Evolutionary conservation across 2,797 vertebrate species (phyloP).

Genomic region (Orientallactaga sibirica): DNA sequence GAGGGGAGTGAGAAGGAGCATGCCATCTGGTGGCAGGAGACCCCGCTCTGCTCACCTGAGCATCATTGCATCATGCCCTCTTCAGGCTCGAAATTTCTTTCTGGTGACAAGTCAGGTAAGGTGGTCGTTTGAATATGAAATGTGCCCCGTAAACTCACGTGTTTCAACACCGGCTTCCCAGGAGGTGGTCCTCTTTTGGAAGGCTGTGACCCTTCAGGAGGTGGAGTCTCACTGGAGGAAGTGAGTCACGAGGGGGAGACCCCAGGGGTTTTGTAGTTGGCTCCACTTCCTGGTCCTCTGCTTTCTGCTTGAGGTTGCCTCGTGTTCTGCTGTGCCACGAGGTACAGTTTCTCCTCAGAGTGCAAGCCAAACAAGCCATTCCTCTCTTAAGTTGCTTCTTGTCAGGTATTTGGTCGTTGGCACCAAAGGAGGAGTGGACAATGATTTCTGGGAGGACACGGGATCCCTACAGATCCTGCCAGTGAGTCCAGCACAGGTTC

Average conservation of each 20-base stretch:
- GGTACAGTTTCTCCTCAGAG: background rate
- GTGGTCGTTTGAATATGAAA: background rate
- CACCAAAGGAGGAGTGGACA: background rate
- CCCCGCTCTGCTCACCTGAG: background rate
- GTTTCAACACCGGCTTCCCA: background rate
- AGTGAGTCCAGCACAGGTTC: background rate
- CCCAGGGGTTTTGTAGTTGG: background rate
- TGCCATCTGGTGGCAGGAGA: fast-evolving
- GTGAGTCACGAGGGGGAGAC: background rate
- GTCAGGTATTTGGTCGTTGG: background rate
- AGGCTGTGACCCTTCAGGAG: background rate
- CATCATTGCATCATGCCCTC: background rate
- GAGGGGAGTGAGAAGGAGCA: no score
- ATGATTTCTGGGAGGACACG: background rate
- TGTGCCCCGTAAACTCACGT: background rate
- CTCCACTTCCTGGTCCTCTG: background rate
- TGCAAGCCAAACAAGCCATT: background rate
- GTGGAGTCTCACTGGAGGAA: background rate
- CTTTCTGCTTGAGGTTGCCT: background rate
- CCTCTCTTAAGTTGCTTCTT: background rate
- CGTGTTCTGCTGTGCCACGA: background rate
- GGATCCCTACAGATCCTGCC: background rate
- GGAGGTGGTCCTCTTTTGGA: fast-evolving
- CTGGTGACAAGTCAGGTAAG: background rate
- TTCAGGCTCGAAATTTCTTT: background rate